Base-by-base conservation (phyloP, 2,888 invertebrate species). In the Erebia aethiops region DNA sequence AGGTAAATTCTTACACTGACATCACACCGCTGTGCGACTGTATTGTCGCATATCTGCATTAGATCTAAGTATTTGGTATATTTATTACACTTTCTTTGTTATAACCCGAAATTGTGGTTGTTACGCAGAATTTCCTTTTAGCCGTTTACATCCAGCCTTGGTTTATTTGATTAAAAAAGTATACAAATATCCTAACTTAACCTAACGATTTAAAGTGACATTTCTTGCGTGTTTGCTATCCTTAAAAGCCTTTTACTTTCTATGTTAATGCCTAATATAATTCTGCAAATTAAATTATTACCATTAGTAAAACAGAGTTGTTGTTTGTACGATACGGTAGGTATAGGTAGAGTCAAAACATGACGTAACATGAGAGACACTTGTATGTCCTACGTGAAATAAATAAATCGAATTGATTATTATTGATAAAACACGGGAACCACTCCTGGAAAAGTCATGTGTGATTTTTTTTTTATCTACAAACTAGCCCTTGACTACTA, bases 81-180 rank as follows among this genome's bases (percentile, higher is more conserved):
- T 64, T 64, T 52, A 64, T 52, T 64, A 51, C 64, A 64, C 49
- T 64, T 63, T 63, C 61, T 68, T 62, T 68, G 54, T 62, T 68
- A 68, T 68, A 41, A 52, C 21, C 51, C 68, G 56, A 21, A 41
- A 68, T 68, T 43, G 18, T 26, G 54, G 61, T 62, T n/a, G 41
- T 63, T 52, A 26, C 52, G 26, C 3, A 18, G 46, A 51, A 63
- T 51, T 68, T 9, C 43, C 54, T 56, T 68, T 68, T 21, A 52
- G 61, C 41, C 13, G 41, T n/a, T 9, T 58, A 58, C n/a, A 41
- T 41, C 41, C 58, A 14, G 9, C n/a, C 58, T 4, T 35, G n/a
- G 35, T 58, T n/a, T 58, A 41, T 58, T 58, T 58, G 58, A 7
- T 41, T 58, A 41, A 41, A 58, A 58, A 58, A 10, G 35, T 9